These are phyloP conservation scores for Actinemys pallida DNA, from an alignment of 2,113 vertebrate genomes.

Conservation along the genomic window DNA sequence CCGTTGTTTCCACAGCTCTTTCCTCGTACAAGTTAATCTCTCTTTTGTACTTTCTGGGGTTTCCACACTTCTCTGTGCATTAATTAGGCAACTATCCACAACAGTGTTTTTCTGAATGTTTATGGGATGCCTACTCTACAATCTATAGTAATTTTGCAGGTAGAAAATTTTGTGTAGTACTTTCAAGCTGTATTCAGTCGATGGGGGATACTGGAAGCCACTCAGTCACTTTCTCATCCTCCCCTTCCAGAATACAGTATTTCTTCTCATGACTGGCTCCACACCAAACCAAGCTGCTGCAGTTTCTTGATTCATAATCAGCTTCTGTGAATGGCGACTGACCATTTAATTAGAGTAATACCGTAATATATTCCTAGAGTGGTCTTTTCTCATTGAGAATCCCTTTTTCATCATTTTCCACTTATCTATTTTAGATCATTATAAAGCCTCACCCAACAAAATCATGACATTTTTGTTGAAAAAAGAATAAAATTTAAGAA, in stretches of 20 bases:
- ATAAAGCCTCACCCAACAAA: background rate
- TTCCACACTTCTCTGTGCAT: background rate
- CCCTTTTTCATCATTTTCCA: constrained; percentile 8
- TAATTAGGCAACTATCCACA: background rate
- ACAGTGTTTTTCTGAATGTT: background rate
- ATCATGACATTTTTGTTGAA: background rate
- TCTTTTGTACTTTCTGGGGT: background rate
- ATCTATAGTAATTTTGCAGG: background rate
- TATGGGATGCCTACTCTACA: background rate
- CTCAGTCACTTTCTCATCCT: background rate
- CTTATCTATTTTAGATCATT: constrained; percentile 44
- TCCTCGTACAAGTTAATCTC: background rate
- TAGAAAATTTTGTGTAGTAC: background rate
- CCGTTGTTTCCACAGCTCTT: background rate
- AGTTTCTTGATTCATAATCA: constrained; percentile 29
- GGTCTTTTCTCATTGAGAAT: background rate
- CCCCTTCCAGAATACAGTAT: background rate
- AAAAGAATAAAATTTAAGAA: background rate
- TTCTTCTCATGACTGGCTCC: background rate
- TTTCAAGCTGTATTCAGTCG: background rate
- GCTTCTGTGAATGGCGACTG: constrained; percentile 18
- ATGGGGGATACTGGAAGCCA: background rate
- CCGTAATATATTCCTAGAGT: constrained; percentile 17
- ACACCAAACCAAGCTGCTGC: background rate
- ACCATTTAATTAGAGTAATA: constrained; percentile 30